phyloP scores from a whole-genome alignment of 2,888 invertebrate species.

The Campopleginae sp. region DNA sequence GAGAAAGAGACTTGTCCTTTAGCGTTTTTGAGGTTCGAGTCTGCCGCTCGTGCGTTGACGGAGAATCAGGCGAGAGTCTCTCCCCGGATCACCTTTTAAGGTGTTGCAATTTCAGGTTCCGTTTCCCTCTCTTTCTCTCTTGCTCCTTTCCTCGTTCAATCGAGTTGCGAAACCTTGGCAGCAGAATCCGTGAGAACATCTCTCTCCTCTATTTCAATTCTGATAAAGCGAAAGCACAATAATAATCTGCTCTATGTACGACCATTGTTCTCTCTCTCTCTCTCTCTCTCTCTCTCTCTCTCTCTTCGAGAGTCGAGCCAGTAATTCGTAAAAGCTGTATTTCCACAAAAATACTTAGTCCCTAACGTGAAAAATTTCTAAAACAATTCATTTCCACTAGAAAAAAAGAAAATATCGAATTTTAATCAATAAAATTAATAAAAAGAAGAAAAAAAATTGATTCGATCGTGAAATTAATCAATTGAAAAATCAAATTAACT shows the following conservation, averaged over 20 bases:
- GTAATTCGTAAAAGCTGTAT: neutral
- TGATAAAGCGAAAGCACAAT: neutral
- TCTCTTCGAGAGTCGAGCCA: neutral
- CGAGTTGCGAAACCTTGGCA: constrained; percentile 35
- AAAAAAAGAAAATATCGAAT: neutral
- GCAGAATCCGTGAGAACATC: constrained; percentile 6
- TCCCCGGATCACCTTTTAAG: constrained; percentile 65
- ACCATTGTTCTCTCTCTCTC: neutral
- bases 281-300: too few species aligned
- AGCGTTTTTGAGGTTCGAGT: constrained; percentile 53
- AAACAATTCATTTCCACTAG: too few species aligned
- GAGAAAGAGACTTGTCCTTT: constrained; percentile 14
- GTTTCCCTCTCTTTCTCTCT: constrained; percentile 25
- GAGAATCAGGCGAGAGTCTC: constrained; percentile 16
- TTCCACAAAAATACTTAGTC: neutral
- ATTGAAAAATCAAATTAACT: too few species aligned
- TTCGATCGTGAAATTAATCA: too few species aligned
- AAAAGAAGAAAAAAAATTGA: neutral
- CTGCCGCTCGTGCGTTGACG: constrained; percentile 23
- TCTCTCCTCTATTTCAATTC: neutral
- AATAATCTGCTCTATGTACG: neutral
- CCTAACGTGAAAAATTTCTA: too few species aligned
- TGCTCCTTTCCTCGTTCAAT: constrained; percentile 38
- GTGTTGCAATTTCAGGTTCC: constrained; percentile 54
- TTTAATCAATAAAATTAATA: neutral